phyloP scores from a whole-genome alignment of 2,888 invertebrate genomes.

The Leptinotarsa juncta region DNA sequence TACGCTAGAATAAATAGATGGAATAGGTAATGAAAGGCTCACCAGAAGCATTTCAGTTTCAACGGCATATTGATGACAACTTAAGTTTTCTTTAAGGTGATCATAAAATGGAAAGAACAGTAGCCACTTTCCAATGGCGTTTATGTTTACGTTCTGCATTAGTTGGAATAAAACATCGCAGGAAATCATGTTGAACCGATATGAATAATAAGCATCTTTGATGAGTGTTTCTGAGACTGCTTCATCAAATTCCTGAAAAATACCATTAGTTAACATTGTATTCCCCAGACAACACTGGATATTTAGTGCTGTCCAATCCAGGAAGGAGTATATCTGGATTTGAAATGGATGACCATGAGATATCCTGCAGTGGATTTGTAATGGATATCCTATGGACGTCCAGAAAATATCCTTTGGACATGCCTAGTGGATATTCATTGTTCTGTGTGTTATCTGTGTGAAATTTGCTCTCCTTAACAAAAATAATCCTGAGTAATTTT shows the following conservation, averaged over 20 bases:
- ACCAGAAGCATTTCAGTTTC: constrained; percentile 33
- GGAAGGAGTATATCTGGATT: too few relatives aligned
- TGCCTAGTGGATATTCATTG: too few relatives aligned
- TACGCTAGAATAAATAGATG: background rate
- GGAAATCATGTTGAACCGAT: constrained; percentile 32
- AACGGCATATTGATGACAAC: constrained; percentile 21
- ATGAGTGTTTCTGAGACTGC: constrained; percentile 32
- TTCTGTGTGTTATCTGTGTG: too few relatives aligned
- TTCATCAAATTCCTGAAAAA: constrained; percentile 39
- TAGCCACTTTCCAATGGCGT: constrained; percentile 27
- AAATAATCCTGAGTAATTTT: too few relatives aligned
- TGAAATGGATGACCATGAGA: too few relatives aligned
- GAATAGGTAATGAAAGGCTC: constrained; percentile 2
- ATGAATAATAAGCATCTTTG: constrained; percentile 41
- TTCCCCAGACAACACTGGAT: too few relatives aligned
- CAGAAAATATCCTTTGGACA: too few relatives aligned
- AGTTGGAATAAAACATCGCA: constrained; percentile 40
- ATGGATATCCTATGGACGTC: too few relatives aligned
- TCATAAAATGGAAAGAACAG: constrained; percentile 30
- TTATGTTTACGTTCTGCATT: constrained; percentile 27
- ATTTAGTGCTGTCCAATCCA: too few relatives aligned
- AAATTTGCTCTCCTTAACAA: too few relatives aligned
- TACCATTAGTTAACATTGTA: background rate
- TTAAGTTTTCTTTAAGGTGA: constrained; percentile 32
- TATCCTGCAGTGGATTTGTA: too few relatives aligned